A percentile compares a stretch with the other conserved stretches of the same genome.
Conservation (phyloP, 1,140 invertebrate species). For the Saccostrea echinata region DNA sequence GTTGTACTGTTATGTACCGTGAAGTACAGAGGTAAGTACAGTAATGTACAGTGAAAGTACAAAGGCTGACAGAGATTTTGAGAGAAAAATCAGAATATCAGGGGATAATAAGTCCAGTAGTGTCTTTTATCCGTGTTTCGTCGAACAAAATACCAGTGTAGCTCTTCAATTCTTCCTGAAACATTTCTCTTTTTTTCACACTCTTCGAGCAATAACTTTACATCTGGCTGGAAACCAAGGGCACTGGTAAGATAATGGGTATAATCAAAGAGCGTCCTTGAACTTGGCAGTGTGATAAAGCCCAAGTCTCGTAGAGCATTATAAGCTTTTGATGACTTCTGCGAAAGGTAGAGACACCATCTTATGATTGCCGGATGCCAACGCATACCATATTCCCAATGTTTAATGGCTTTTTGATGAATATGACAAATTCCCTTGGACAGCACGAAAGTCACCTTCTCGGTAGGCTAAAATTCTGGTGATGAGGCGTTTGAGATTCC, state of each 20-base stretch:
- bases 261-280: constrained; percentile 60
- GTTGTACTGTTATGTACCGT: too few species aligned
- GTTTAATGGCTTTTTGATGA: background rate
- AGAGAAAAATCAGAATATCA: too few species aligned
- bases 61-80: too few species aligned
- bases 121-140: constrained; percentile 48
- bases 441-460: constrained; percentile 38
- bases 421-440: constrained; percentile 4
- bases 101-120: too few species aligned
- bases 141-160: constrained; percentile 59
- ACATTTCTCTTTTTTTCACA: constrained; percentile 48
- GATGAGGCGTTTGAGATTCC: background rate
- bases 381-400: constrained; percentile 51
- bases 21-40: too few species aligned
- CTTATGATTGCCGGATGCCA: constrained; percentile 63
- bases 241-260: constrained; percentile 55
- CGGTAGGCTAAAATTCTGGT: constrained; percentile 26
- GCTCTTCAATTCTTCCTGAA: background rate
- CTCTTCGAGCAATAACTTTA: constrained; percentile 51
- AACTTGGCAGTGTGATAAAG: constrained; percentile 58
- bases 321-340: constrained; percentile 50
- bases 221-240: constrained; percentile 50
- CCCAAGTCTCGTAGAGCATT: constrained; percentile 54
- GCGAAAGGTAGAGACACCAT: constrained; percentile 53
- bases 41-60: too few species aligned